Base-by-base conservation (phyloP, 2,888 invertebrate genomes). In the Rhamphomyia laevipes region DNA sequence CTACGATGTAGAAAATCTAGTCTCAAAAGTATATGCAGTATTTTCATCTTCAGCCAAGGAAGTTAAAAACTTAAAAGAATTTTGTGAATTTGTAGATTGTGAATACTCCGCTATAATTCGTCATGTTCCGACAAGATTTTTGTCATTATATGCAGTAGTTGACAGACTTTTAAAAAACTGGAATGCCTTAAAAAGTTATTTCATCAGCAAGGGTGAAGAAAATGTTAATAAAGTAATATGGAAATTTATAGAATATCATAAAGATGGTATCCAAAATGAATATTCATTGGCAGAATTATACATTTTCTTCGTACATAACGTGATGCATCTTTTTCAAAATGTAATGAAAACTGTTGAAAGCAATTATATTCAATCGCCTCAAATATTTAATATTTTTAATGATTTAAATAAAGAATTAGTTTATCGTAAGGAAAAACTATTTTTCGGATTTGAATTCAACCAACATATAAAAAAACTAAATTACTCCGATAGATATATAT, bases 401-500 rank as follows among this genome's bases (percentile, higher is more conserved):
- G 45, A 45, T 45, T 45, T 45, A 21, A 45, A 45, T 11, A 45
- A 45, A 45, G 33, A 45, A 45, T 45, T 45, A 35, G 35, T 31
- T 35, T n/a, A 45, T 45, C 37, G 10, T 35, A 35, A 3, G 37
- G 37, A 35, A 37, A 37, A 37, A 37, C 13, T 37, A 37, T 37
- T 37, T 37, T 37, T 35, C 37, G 37, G 13, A 37, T 37, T 10
- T 10, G 13, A 37, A 37, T 2, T 10, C 16, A 45, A 35, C 35
- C 45, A 45, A 45, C 45, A 45, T 33, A 45, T 45, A 27, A 45
- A 45, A 45, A 45, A 45, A 45, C 18, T 45, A 45, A 45, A 45
- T 45, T 35, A 45, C 35, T 45, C 33, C 17, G 18, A 45, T 18
- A 37, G 37, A 37, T 10, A 37, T 5, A 37, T 12, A 37, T 37